Conservation (phyloP, 2,888 invertebrate species). For the Drosophila mayaguana region DNA sequence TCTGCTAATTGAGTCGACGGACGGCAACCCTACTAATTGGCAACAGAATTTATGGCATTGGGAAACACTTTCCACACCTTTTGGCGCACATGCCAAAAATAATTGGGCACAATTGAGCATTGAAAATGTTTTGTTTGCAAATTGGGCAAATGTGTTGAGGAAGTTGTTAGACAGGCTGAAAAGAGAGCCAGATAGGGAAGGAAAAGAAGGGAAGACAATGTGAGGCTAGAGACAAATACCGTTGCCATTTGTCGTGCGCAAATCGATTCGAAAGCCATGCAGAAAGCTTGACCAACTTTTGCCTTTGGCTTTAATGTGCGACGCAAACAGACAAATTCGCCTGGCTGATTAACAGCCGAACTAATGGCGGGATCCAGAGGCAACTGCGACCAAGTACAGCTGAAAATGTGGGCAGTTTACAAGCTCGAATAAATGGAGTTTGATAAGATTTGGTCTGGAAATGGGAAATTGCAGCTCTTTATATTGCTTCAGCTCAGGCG, state of each 20-base stretch:
- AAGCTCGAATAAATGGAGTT: not conserved
- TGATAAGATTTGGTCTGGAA: not conserved
- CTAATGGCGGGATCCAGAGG: not conserved
- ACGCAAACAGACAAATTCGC: conserved; percentile 43
- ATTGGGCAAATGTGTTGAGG: conserved; percentile 77
- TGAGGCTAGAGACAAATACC: conserved; percentile 52
- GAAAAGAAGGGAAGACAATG: not conserved
- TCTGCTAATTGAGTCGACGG: conserved; percentile 56
- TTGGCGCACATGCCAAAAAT: conserved; percentile 67
- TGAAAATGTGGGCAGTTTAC: not conserved
- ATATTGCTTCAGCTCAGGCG: no score
- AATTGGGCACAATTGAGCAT: conserved; percentile 78
- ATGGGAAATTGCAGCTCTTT: not conserved
- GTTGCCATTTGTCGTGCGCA: conserved; percentile 60
- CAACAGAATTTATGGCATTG: conserved; percentile 67
- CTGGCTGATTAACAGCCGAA: conserved; percentile 48
- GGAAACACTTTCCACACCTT: conserved; percentile 78
- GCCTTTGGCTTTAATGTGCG: conserved; percentile 62
- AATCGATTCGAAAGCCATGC: conserved; percentile 61
- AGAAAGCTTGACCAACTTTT: conserved; percentile 65
- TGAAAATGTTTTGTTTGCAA: conserved; percentile 67
- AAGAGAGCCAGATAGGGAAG: not conserved
- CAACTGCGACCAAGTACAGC: not conserved
- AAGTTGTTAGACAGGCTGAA: conserved; percentile 63
- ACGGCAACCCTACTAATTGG: conserved; percentile 59